phyloP scores from a whole-genome alignment of 2,113 vertebrate genomes.

The Colistium nudipinnis region DNA sequence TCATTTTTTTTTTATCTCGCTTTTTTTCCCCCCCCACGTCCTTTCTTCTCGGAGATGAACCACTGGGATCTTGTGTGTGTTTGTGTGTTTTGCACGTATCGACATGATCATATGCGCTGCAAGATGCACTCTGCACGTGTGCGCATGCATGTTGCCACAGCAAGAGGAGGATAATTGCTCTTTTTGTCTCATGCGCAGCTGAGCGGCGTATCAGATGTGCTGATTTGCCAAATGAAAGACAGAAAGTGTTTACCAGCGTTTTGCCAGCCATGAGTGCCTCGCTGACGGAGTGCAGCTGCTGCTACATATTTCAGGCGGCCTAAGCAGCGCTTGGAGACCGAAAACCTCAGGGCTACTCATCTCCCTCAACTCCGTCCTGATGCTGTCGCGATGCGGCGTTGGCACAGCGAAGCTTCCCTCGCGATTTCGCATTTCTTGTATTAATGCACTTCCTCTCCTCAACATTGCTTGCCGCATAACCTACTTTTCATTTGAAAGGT shows the following conservation, averaged over 20 bases:
- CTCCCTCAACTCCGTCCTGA: constrained; percentile 44
- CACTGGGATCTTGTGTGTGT: constrained; percentile 44
- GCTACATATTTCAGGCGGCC: constrained; percentile 58
- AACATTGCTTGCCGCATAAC: constrained; percentile 25
- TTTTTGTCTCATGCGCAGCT: constrained; percentile 41
- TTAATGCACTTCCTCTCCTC: constrained; percentile 19
- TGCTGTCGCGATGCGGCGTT: constrained; percentile 21
- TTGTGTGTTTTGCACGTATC: background rate
- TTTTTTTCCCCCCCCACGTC: constrained; percentile 56
- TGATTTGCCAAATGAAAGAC: constrained; percentile 72
- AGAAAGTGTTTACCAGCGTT: constrained; percentile 69
- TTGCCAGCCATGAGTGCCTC: constrained; percentile 42
- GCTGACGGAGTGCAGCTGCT: constrained; percentile 65
- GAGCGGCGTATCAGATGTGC: constrained; percentile 64
- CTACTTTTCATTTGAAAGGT: constrained; percentile 20
- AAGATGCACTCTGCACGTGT: constrained; percentile 1
- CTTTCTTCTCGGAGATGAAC: constrained; percentile 73
- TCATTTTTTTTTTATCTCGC: constrained; percentile 53
- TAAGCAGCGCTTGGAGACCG: constrained; percentile 56
- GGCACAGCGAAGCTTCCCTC: constrained; percentile 40
- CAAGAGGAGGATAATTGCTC: constrained; percentile 61
- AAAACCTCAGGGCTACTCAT: constrained; percentile 42
- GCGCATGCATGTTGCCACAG: constrained; percentile 12
- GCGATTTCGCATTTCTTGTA: constrained; percentile 37
- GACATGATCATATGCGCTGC: constrained; percentile 24